These are phyloP conservation scores for Artemia sinica DNA, from an alignment of 2,888 invertebrate species.

Conservation along the genomic window DNA sequence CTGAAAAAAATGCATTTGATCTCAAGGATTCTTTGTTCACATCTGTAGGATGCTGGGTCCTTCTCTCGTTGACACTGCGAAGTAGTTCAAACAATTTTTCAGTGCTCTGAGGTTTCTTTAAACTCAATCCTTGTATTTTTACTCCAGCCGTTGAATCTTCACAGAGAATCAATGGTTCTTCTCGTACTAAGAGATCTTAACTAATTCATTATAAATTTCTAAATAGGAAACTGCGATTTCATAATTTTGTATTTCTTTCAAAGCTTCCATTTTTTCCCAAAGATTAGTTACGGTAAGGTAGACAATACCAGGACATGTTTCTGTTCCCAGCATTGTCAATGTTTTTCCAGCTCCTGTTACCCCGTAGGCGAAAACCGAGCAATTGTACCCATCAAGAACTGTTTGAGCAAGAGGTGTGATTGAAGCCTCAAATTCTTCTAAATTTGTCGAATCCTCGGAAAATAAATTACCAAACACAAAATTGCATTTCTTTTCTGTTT, in stretches of 20 bases:
- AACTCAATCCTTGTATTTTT: conserved; percentile 53
- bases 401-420: conserved; percentile 56
- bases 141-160: conserved; percentile 42
- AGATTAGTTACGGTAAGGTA: conserved; percentile 74
- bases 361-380: conserved; percentile 36
- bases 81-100: conserved; percentile 58
- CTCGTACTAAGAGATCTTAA: conserved; percentile 53
- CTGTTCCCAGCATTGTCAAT: conserved; percentile 72
- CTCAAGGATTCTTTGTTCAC: conserved; percentile 84
- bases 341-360: conserved; percentile 71
- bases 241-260: conserved; percentile 54
- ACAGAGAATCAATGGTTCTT: conserved; percentile 21
- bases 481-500: conserved; percentile 60
- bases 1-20: conserved; percentile 86
- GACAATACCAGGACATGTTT: conserved; percentile 58
- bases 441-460: conserved; percentile 45
- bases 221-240: conserved; percentile 64
- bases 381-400: conserved; percentile 70
- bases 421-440: conserved; percentile 58
- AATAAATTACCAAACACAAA: conserved; percentile 76
- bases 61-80: conserved; percentile 60
- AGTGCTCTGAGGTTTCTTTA: conserved; percentile 53
- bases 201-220: conserved; percentile 74
- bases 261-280: conserved; percentile 50
- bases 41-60: conserved; percentile 87